Conservation (phyloP, 2,888 invertebrate genomes). For the Subacronicta megacephala region DNA sequence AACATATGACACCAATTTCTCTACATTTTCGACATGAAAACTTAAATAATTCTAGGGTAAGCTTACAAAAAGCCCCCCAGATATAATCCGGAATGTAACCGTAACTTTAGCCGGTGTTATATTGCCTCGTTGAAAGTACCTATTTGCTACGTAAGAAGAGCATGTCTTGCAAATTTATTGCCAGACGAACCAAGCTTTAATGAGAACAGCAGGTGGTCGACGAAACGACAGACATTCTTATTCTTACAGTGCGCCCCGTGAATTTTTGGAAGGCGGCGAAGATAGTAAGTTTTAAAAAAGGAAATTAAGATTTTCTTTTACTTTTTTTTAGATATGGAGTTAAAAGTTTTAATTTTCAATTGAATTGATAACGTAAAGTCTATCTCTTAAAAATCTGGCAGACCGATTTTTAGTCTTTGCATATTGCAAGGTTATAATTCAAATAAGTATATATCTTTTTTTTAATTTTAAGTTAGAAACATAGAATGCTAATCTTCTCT, state of each 20-base stretch:
- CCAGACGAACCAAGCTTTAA: constrained; percentile 52
- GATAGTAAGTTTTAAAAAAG: constrained; percentile 10
- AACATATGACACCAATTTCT: constrained; percentile 43
- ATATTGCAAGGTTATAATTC: too few relatives aligned
- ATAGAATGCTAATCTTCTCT: too few relatives aligned
- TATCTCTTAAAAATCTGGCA: too few relatives aligned
- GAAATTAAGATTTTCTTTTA: not conserved
- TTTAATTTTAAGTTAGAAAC: too few relatives aligned
- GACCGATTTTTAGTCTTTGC: too few relatives aligned
- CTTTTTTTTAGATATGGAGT: too few relatives aligned
- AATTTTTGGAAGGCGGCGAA: constrained; percentile 12
- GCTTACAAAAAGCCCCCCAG: constrained; percentile 49
- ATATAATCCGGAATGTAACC: constrained; percentile 47
- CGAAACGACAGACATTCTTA: constrained; percentile 28
- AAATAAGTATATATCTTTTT: too few relatives aligned
- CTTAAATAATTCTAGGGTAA: constrained; percentile 45
- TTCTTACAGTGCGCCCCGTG: constrained; percentile 19
- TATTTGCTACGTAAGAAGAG: constrained; percentile 37
- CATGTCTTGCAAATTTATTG: constrained; percentile 56
- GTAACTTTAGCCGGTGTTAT: constrained; percentile 50
- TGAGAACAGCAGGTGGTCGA: constrained; percentile 64
- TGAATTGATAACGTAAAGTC: too few relatives aligned
- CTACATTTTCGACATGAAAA: constrained; percentile 31
- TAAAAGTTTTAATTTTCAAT: too few relatives aligned
- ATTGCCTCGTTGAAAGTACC: constrained; percentile 29